These are phyloP conservation scores for Gnathonemus echidnorhynchus DNA, from an alignment of 2,113 vertebrate genomes.

Conservation along the genomic window DNA sequence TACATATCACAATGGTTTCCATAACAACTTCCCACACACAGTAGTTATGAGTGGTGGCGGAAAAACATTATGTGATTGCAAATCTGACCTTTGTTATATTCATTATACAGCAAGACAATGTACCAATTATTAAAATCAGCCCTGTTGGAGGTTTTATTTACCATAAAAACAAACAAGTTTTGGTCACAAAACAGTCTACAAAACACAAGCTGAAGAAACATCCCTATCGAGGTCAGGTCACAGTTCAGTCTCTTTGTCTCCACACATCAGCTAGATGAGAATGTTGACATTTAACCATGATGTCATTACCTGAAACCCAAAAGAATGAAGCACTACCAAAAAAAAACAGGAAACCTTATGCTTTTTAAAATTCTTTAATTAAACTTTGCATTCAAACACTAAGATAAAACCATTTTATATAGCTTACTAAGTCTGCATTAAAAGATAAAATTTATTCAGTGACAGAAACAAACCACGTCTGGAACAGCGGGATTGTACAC, in stretches of 20 bases:
- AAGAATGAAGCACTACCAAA: not conserved
- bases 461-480: constrained; percentile 6
- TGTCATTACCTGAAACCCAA: not conserved
- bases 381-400: constrained; percentile 3
- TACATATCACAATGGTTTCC: not conserved
- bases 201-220: not conserved
- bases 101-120: not conserved
- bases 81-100: not conserved
- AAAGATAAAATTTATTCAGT: not conserved
- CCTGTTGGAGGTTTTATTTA: not conserved
- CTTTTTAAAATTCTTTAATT: not conserved
- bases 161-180: not conserved
- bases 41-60: not conserved
- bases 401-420: not conserved
- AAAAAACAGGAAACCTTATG: not conserved
- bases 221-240: not conserved
- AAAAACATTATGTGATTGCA: not conserved
- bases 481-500: not conserved
- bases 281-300: not conserved
- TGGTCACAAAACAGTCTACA: not conserved
- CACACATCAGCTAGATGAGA: not conserved
- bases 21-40: not conserved
- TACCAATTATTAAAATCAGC: not conserved
- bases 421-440: constrained; percentile 4
- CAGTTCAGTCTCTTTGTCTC: not conserved